Percentiles rank a stretch among this genome's conserved stretches.
Evolutionary conservation across 35 echinoderm and acorn worm genomes (phyloP).

Genomic region (Ophiothrix spiculata): DNA sequence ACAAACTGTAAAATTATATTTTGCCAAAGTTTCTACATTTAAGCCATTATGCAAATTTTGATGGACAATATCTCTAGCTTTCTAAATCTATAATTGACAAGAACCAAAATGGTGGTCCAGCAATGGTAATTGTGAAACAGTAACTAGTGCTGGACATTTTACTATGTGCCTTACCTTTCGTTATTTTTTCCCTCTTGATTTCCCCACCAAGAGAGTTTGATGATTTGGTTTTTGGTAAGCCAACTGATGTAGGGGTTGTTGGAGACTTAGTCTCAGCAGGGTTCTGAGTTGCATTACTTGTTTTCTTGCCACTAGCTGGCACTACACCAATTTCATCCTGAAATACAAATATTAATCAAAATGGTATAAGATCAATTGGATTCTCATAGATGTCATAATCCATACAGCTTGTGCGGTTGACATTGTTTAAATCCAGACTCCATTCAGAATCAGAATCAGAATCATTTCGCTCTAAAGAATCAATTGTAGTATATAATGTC

Average conservation of each 20-base stretch:
- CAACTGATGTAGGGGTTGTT: conserved; percentile 40
- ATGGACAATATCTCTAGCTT: too few relatives aligned
- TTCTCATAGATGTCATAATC: not conserved
- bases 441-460: not conserved
- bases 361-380: not conserved
- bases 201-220: not conserved
- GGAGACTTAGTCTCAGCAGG: conserved; percentile 59
- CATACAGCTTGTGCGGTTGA: not conserved
- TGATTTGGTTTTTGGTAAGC: not conserved
- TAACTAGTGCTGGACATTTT: too few relatives aligned
- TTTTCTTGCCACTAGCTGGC: conserved; percentile 41
- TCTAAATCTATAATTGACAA: too few relatives aligned
- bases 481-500: too few relatives aligned
- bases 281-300: conserved; percentile 26
- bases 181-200: not conserved
- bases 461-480: too few relatives aligned
- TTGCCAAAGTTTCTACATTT: too few relatives aligned
- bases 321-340: conserved; percentile 94
- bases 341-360: conserved; percentile 21
- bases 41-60: too few relatives aligned
- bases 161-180: not conserved
- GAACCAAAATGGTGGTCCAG: too few relatives aligned
- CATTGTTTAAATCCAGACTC: not conserved
- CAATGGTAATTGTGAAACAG: too few relatives aligned
- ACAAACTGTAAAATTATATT: too few relatives aligned